Percentiles rank a stretch among this genome's conserved stretches.
Conservation (phyloP, 2,888 invertebrate genomes). For the Spatulosminthurus flaviceps region DNA sequence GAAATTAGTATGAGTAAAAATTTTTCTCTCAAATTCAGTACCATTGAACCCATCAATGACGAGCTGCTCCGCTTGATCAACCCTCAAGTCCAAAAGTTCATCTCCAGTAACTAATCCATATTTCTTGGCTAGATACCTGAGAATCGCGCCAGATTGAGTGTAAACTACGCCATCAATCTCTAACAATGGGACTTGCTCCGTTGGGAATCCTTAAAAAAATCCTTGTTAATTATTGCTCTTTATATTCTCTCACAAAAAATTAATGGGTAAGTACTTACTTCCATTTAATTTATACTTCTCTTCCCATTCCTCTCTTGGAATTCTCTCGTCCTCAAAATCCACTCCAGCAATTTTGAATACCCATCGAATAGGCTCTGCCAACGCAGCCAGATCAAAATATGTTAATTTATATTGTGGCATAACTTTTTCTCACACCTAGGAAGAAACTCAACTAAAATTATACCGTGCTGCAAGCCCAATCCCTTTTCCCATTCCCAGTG, state of each 20-base stretch:
- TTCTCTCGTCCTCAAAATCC: slow-evolving; percentile 36
- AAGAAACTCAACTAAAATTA: no score
- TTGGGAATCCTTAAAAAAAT: slow-evolving; percentile 52
- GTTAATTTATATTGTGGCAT: slow-evolving; percentile 31
- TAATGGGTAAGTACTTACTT: neutral
- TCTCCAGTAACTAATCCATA: slow-evolving; percentile 70
- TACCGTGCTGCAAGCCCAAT: no score
- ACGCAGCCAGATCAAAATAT: slow-evolving; percentile 15
- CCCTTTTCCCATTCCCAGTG: no score
- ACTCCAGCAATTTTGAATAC: slow-evolving; percentile 23
- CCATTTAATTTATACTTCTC: neutral
- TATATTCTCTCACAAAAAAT: no score
- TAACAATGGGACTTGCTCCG: slow-evolving; percentile 68
- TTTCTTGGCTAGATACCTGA: slow-evolving; percentile 70
- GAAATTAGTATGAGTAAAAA: no score
- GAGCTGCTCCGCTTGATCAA: slow-evolving; percentile 70
- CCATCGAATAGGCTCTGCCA: slow-evolving; percentile 35
- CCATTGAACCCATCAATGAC: slow-evolving; percentile 7
- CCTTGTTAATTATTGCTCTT: no score
- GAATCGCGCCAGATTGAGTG: slow-evolving; percentile 71
- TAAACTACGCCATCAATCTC: slow-evolving; percentile 71
- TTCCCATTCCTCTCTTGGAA: slow-evolving; percentile 15
- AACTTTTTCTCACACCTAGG: no score
- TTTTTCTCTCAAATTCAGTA: no score
- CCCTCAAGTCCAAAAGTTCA: slow-evolving; percentile 71